A percentile compares a stretch with the other conserved stretches of the same genome.
Conservation (phyloP, 2,888 invertebrate genomes). For the Aphidoletes aphidimyza region DNA sequence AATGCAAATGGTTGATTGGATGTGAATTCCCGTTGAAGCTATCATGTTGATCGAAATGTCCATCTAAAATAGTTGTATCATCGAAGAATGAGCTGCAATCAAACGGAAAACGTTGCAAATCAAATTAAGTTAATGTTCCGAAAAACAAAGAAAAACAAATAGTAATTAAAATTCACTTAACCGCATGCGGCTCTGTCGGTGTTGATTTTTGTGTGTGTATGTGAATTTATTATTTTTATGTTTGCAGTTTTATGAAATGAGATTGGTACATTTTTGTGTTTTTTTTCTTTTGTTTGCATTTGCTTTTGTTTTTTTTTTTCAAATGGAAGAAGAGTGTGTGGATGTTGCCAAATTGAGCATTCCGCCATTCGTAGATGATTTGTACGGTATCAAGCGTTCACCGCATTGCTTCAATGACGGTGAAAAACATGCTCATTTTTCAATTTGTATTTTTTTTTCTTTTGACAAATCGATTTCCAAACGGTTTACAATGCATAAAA, state of each 20-base stretch:
- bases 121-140: not conserved
- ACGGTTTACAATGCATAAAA: not conserved
- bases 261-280: not conserved
- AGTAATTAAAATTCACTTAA: conserved; percentile 52
- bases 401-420: too few relatives aligned
- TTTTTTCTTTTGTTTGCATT: not conserved
- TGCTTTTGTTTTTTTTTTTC: not conserved
- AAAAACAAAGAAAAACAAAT: not conserved
- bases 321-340: not conserved
- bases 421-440: not conserved
- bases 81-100: conserved; percentile 56
- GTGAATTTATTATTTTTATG: conserved; percentile 24
- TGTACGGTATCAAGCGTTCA: not conserved
- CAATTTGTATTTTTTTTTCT: not conserved
- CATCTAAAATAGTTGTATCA: conserved; percentile 57
- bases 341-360: not conserved
- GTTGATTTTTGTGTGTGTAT: conserved; percentile 50
- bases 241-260: conserved; percentile 37
- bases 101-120: conserved; percentile 20
- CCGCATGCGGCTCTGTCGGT: conserved; percentile 54
- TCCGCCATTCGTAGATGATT: not conserved
- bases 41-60: conserved; percentile 55
- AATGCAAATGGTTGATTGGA: not conserved
- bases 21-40: not conserved
- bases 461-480: not conserved